Base-by-base conservation (phyloP, 2,113 vertebrate genomes). In the Plestiodon gilberti region DNA sequence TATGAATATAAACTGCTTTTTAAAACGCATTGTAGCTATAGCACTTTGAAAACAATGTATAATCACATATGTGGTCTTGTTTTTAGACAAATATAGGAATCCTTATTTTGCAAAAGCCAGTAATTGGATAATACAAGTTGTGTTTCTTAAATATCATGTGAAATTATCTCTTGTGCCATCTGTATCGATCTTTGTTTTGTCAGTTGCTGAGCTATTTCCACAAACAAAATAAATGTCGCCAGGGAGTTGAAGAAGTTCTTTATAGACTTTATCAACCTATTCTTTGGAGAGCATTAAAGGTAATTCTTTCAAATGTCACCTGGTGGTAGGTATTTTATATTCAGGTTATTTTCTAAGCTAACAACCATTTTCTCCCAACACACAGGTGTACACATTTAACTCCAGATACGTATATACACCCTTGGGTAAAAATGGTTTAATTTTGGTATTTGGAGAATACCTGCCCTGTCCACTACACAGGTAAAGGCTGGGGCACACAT, bases 251-350 rank as follows among this genome's bases (percentile, higher is more conserved):
- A 86, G 98, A 97, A 96, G 98, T 99, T 98, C 96, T 99, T 1
- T 95, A 94, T 52, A 95, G 95, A 48, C 94, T 99, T 11, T 99
- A 99, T 93, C 97, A 96, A 71, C 99, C 99, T 61, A 97, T 99
- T 87, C 97, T 99, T 67, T 99, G 99, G 99, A 97, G 98, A 94
- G 95, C 97, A 77, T 92, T 99, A 28, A 98, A 98, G 98, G 98
- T 98, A 91, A 94, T 81, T 33, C 87, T 81, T 67, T 52, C 65
- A 35, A 74, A 25, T 35, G 64, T 57, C 38, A 0, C 5, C 0
- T 11, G 13, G 9, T 11, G 13, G 9, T 2, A 40, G 2, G 18
- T 88, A 9, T 30, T 25, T 73, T n/a, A 80, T 38, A 38, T 40
- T 38, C 17, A 15, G 14, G 23, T 43, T 64, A 61, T 82, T 73